Base-by-base conservation (phyloP, 1,140 invertebrate species). In the Halictus rubicundus region DNA sequence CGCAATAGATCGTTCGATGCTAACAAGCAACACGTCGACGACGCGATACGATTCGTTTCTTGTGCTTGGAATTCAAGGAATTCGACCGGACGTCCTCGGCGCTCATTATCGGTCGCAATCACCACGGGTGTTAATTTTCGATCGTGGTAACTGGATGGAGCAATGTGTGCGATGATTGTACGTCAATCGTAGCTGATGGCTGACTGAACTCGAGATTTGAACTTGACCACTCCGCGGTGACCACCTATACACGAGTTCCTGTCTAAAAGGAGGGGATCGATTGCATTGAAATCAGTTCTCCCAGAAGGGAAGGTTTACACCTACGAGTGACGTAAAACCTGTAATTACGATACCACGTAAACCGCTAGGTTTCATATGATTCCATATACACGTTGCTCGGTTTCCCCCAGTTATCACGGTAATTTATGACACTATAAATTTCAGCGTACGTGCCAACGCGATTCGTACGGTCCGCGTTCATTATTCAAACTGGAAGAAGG, bases 141-240 rank as follows among this genome's bases (percentile, higher is more conserved):
- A 42, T 64, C 42, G 42, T 63, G 59, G 1, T 63, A 63, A 80
- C 75, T 54, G 64, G 68, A 39, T 52, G 42, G 39, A 59, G 42
- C 59, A 42, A 76, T 60, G 46, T 49, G 61, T 69, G 42, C 63
- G 54, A 77, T 69, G 80, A 79, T 87, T 87, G 77, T 87, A 78
- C 86, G 79, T 85, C 83, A 79, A 87, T 81, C 84, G 88, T 88
- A 88, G 88, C 81, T 84, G 82, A 85, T 88, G 84, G 77, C 79
- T 87, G 87, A 90, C 90, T 91, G 90, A 88, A 90, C 83, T 72
- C 78, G 84, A 76, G 89, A 89, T 90, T 90, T 90, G 89, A 91
- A 91, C 90, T 91, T 90, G 89, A 91, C 88, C 88, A 90, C 82
- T 88, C 81, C 70, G 65, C 83, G 39, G 71, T 60, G 63, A 79